Evolutionary conservation across 2,113 vertebrate genomes (phyloP), one percentile per base, ranked within the genome.

Genomic region (Lota lota): DNA sequence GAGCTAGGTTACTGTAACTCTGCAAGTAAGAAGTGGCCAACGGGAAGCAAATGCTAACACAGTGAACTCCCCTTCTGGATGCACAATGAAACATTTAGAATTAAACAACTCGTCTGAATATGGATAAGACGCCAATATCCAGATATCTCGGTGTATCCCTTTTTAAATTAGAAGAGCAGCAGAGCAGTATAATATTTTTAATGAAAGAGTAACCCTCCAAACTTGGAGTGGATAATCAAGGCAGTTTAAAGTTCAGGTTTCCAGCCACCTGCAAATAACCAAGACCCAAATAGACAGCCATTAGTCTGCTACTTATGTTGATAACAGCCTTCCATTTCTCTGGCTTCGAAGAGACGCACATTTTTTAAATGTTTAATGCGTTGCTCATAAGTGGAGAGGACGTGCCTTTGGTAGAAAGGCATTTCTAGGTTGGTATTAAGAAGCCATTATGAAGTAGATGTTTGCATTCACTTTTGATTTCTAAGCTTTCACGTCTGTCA

Each of bases 141-240:
- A 33, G 28, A 81, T 79, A 85, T 79, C 79, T 75, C 75, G 80
- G 84, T 78, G 78, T 69, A 70, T 71, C 74, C 72, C 80, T 72
- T 85, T 83, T 85, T 83, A 87, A 89, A 80, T 80, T 78, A 73
- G 68, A 80, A 66, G 74, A 76, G 81, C 81, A 71, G 60, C 71
- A 77, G 78, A 85, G 69, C 19, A 40, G 72, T 78, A 69, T 66
- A 68, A 77, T 84, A 75, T 68, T 83, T 84, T 75, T 61, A 16
- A 70, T 53, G 62, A 65, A 53, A 28, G 72, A 82, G 67, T 76
- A 72, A 79, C 79, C 63, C 78, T 78, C 73, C 64, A 69, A 67
- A 74, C 72, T 74, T 73, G 67, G 67, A 65, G 68, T 72, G 59
- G 61, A 77, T 83, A 76, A 83, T 83, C 72, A 82, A 75, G 74